These are phyloP conservation scores for Dascyllus trimaculatus DNA, from an alignment of 2,113 vertebrate species.

Conservation along the genomic window DNA sequence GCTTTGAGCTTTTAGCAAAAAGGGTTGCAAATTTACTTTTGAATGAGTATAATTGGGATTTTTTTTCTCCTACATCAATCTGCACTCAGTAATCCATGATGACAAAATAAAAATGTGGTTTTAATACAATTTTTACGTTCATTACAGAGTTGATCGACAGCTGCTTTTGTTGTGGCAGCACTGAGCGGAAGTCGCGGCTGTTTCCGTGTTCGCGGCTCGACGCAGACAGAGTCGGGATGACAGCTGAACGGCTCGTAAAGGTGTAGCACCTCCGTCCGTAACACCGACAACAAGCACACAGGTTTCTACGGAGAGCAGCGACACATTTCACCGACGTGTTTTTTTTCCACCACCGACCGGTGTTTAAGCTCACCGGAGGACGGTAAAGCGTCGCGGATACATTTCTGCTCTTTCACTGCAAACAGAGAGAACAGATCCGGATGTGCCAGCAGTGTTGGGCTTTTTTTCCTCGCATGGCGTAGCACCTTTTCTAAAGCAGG, in stretches of 20 bases:
- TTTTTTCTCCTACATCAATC: too few species aligned
- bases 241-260: constrained; percentile 65
- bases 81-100: too few species aligned
- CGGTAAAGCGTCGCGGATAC: constrained; percentile 47
- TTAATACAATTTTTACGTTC: too few species aligned
- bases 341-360: background rate
- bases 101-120: too few species aligned
- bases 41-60: too few species aligned
- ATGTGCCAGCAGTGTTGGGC: constrained; percentile 66
- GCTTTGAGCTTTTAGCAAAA: too few species aligned
- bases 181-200: background rate
- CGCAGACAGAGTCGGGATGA: constrained; percentile 49
- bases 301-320: constrained; percentile 5
- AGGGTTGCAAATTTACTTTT: too few species aligned
- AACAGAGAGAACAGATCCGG: constrained; percentile 55
- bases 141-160: too few species aligned
- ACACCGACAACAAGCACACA: constrained; percentile 17
- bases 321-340: background rate
- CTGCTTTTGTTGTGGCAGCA: constrained; percentile 28
- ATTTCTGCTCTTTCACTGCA: background rate
- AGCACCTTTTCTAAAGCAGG: constrained; percentile 73
- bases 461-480: constrained; percentile 79
- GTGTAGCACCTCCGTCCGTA: constrained; percentile 38
- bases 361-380: constrained; percentile 3
- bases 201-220: background rate